Conservation (phyloP, 1,140 invertebrate genomes). For the Pseudomyrmex concolor region DNA sequence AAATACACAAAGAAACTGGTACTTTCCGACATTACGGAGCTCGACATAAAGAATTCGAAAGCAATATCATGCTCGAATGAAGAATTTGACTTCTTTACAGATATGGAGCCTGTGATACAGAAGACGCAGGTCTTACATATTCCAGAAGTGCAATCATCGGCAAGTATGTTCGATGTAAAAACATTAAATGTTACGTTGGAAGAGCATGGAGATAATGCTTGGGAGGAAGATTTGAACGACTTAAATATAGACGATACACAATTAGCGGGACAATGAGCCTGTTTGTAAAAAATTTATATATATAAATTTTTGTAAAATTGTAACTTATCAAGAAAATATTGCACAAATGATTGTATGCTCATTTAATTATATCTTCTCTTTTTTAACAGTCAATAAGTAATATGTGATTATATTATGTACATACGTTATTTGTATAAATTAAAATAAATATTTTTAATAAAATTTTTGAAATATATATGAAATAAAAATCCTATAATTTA, state of each 20-base stretch:
- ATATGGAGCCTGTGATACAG: slow-evolving; percentile 93
- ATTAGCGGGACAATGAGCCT: slow-evolving; percentile 1
- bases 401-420: slow-evolving; percentile 19
- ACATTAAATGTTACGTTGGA: slow-evolving; percentile 61
- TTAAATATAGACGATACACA: slow-evolving; percentile 74
- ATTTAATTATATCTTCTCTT: slow-evolving; percentile 14
- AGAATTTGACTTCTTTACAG: slow-evolving; percentile 90
- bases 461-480: slow-evolving; percentile 33
- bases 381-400: slow-evolving; percentile 15
- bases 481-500: not conserved
- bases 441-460: slow-evolving; percentile 56
- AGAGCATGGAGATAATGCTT: slow-evolving; percentile 76
- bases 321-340: not conserved
- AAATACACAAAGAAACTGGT: slow-evolving; percentile 81
- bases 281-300: not conserved
- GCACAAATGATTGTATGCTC: slow-evolving; percentile 6
- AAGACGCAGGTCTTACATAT: slow-evolving; percentile 86
- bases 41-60: slow-evolving; percentile 91
- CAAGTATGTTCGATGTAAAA: slow-evolving; percentile 81
- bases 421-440: not conserved
- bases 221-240: slow-evolving; percentile 82
- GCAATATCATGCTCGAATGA: slow-evolving; percentile 80
- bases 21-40: slow-evolving; percentile 88
- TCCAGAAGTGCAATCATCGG: slow-evolving; percentile 69
- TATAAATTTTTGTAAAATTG: no score